Base-by-base conservation (phyloP, 2,888 invertebrate genomes). In the Phaedon cochleariae region DNA sequence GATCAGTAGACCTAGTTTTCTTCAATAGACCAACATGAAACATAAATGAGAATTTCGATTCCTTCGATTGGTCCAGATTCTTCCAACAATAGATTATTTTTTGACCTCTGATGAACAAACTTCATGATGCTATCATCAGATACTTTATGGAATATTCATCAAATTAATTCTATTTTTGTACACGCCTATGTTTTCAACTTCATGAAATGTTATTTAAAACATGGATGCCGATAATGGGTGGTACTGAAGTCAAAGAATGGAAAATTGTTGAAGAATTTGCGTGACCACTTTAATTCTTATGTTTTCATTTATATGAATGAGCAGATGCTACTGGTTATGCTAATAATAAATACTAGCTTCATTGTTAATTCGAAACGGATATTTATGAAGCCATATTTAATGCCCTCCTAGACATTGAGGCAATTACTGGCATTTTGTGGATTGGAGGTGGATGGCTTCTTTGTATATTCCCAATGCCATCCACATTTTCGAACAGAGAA, bases 261-360 rank as follows among this genome's bases (percentile, higher is more conserved):
- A 57, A 57, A 57, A 46, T 46, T 45, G 18, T 26, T 57, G 2
- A 5, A n/a, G 45, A 57, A 62, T 62, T 55, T 57, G 57, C 62
- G 62, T 62, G 62, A 57, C 55, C 41, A n/a, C 17, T 26, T 20
- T 26, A n/a, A 48, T 59, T 58, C 51, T 41, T 62, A 51, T 51
- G 57, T 48, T 57, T 62, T 57, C 57, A 51, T 62, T 57, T 51
- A 57, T 49, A 48, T 51, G 37, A 9, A 37, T 26, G 57, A 41
- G 41, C 41, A 41, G 41, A 41, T 41, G 57, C 62, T 57, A 62
- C 62, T 62, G 57, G 62, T 57, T 62, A 62, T 62, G 62, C 31
- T 62, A 62, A 62, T 62, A 53, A 55, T 49, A 57, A 62, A 17
- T 17, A 45, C 45, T 57, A 57, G 15, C 45, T 17, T 18, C 22